Base-by-base conservation (phyloP, 2,888 invertebrate genomes). In the Encarsia formosa region DNA sequence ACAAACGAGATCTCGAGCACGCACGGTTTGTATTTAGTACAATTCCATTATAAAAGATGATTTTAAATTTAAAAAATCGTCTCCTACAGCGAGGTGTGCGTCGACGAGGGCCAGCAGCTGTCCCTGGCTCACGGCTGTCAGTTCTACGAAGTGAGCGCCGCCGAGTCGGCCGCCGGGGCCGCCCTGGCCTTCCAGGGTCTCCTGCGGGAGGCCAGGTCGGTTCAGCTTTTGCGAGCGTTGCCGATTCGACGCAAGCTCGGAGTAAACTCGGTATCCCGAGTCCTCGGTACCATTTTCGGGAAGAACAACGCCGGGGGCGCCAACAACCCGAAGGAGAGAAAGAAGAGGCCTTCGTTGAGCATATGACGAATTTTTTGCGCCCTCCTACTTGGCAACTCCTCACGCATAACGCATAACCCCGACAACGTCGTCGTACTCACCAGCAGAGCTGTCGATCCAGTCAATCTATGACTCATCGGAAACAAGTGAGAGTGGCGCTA, bases 81-180 rank as follows among this genome's bases (percentile, higher is more conserved):
- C 32, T 69, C 64, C 74, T 77, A 44, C 74, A 87, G 87, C 71
- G 83, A 83, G 75, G 84, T 88, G 45, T 85, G 85, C 66, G 87
- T 88, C 34, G 87, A 88, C 69, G 88, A 87, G 65, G 88, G 88
- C 34, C 88, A 88, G 65, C 88, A 88, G 71, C 69, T 88, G 59
- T 88, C 88, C 13, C 74, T 88, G 63, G 82, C 85, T 58, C 88
- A 82, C 70, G 86, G 87, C 35, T 88, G 88, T 65, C 88, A 88
- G 74, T 90, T 89, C 75, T 88, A 88, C 75, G 90, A 90, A 75
- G 87, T 89, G 52, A 88, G 88, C 50, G 89, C 88, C 11, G 89
- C 90, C 26, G 89, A 89, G 72, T 87, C 87, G 64, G 84, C 84
- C 64, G 87, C 88, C 1, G 88, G 89, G 52, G 88, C 89, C 0